Percentiles rank a stretch among this genome's conserved stretches.
phyloP scores from a whole-genome alignment of 2,888 invertebrate species.

The Cetonia aurata region DNA sequence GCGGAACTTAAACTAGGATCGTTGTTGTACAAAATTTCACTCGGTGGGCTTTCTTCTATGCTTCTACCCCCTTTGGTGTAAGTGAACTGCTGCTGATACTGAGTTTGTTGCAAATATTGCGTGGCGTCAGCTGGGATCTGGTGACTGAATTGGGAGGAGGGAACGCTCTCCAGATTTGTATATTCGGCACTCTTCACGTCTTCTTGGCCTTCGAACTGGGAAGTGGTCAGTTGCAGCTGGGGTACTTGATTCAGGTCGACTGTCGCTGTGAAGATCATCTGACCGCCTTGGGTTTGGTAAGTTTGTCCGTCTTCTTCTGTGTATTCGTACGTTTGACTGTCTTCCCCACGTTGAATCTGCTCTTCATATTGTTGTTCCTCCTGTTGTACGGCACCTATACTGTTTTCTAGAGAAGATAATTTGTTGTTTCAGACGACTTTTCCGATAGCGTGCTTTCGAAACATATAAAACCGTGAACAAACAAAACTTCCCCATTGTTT shows the following conservation, averaged over 20 bases:
- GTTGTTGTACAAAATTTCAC: slow-evolving; percentile 72
- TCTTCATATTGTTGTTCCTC: slow-evolving; percentile 44
- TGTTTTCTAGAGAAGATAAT: slow-evolving; percentile 22
- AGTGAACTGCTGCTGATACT: slow-evolving; percentile 53
- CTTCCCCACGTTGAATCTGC: slow-evolving; percentile 37
- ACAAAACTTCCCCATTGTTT: too few relatives aligned
- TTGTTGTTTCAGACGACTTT: too few relatives aligned
- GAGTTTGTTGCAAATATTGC: slow-evolving; percentile 58
- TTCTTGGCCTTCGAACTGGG: slow-evolving; percentile 50
- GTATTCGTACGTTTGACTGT: slow-evolving; percentile 38
- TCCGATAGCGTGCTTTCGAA: too few relatives aligned
- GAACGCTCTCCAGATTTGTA: slow-evolving; percentile 76
- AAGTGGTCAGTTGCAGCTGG: slow-evolving; percentile 46
- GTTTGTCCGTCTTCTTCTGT: slow-evolving; percentile 45
- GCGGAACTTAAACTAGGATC: slow-evolving; percentile 79
- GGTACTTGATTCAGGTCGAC: slow-evolving; percentile 46
- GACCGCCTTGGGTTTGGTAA: slow-evolving; percentile 44
- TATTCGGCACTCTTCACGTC: slow-evolving; percentile 65
- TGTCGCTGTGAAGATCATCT: slow-evolving; percentile 27
- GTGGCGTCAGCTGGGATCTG: slow-evolving; percentile 53
- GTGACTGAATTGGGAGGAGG: slow-evolving; percentile 66
- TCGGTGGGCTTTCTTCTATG: slow-evolving; percentile 68
- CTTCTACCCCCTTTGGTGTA: slow-evolving; percentile 47
- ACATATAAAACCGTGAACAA: too few relatives aligned
- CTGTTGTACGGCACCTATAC: slow-evolving; percentile 3